Conservation (phyloP, 2,797 vertebrate genomes). For the Ceryle rudis region DNA sequence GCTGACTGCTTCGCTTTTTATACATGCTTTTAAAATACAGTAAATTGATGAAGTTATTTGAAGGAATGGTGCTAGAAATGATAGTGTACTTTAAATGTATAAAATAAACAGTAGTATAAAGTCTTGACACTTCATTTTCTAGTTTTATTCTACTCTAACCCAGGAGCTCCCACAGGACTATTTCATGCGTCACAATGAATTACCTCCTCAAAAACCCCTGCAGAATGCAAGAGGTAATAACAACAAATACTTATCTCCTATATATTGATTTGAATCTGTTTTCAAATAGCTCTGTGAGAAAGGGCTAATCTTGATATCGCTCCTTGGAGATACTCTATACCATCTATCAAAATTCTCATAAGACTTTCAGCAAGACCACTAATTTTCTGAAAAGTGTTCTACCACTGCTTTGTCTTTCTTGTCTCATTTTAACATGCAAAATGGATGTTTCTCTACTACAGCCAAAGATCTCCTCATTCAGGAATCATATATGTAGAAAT, state of each 20-base stretch:
- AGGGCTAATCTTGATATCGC: background rate
- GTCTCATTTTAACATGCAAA: background rate
- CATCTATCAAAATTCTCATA: background rate
- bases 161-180: background rate
- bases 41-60: background rate
- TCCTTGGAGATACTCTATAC: background rate
- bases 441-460: background rate
- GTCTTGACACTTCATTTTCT: conserved; percentile 55
- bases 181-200: background rate
- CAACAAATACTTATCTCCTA: conserved; percentile 43
- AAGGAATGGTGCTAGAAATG: background rate
- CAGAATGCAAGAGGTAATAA: conserved; percentile 33
- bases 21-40: background rate
- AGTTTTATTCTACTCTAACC: conserved; percentile 40
- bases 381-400: background rate
- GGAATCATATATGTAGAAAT: background rate
- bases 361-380: background rate
- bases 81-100: conserved; percentile 21
- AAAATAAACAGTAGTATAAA: conserved; percentile 55
- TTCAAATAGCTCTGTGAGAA: conserved; percentile 9
- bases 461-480: background rate
- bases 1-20: background rate
- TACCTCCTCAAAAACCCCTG: background rate
- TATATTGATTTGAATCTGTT: conserved; percentile 35
- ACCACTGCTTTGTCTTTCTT: background rate